phyloP scores from a whole-genome alignment of 2,797 vertebrate genomes.

The Hyperoplus immaculatus region DNA sequence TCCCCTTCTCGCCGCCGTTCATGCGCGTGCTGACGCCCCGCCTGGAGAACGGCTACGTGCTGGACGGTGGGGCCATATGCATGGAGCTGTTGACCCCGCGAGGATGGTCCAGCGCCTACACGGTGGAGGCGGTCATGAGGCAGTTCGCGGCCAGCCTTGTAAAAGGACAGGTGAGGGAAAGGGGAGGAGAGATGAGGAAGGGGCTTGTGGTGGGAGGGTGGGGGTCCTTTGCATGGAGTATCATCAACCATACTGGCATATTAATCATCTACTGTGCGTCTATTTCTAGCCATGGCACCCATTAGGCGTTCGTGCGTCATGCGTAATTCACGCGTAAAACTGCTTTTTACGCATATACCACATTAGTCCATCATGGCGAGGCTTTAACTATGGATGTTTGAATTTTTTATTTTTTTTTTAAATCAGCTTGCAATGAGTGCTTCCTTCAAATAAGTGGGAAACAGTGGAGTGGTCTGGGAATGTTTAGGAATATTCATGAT shows the following conservation, averaged over 20 bases:
- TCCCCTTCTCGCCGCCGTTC: conserved; percentile 99
- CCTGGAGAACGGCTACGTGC: conserved; percentile 98
- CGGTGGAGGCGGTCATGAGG: conserved; percentile 99
- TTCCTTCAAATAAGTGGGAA: background rate
- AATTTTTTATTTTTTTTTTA: background rate
- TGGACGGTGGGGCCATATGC: conserved; percentile 99
- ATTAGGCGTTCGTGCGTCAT: conserved; percentile 33
- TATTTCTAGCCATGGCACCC: conserved; percentile 24
- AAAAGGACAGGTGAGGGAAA: conserved; percentile 96
- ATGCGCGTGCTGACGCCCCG: conserved; percentile 98
- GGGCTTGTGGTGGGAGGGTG: conserved; percentile 16
- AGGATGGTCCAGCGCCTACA: conserved; percentile 99
- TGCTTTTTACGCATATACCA: conserved; percentile 18
- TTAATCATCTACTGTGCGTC: conserved; percentile 24
- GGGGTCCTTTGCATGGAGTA: conserved; percentile 24
- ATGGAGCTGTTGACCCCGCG: conserved; percentile 99
- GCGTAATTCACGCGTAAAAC: conserved; percentile 55
- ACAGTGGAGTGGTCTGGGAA: background rate
- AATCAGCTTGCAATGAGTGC: background rate
- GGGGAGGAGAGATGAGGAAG: background rate
- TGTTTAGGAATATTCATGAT: background rate
- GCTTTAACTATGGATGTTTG: background rate
- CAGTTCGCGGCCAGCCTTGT: conserved; percentile 99
- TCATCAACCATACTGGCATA: conserved; percentile 26
- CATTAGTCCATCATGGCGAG: background rate